These are phyloP conservation scores for Eurystomus glaucurus DNA, from an alignment of 2,797 vertebrate species.

Conservation along the genomic window DNA sequence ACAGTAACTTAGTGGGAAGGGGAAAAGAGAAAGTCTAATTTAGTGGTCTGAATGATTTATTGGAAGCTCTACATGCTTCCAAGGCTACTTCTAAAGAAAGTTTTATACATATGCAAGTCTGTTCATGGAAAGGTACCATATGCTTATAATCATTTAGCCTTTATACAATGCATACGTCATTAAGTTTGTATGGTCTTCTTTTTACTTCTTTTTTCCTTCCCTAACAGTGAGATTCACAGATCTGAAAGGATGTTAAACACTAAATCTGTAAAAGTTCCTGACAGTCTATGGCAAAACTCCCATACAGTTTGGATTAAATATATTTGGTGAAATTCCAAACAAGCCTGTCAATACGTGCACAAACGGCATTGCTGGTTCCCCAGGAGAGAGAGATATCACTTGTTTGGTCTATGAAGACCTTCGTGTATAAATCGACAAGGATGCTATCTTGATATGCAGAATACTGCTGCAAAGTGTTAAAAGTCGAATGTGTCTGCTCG, in stretches of 20 bases:
- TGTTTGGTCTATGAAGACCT: not conserved
- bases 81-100: slow-evolving; percentile 48
- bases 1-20: not conserved
- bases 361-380: not conserved
- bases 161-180: slow-evolving; percentile 39
- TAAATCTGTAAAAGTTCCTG: slow-evolving; percentile 45
- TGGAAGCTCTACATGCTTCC: slow-evolving; percentile 14
- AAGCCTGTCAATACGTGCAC: not conserved
- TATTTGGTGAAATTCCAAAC: slow-evolving; percentile 43
- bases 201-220: accelerated
- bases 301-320: slow-evolving; percentile 25
- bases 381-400: not conserved
- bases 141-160: slow-evolving; percentile 42
- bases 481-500: not conserved
- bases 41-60: slow-evolving; percentile 27
- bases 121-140: slow-evolving; percentile 59
- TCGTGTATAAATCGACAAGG: not conserved
- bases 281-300: slow-evolving; percentile 55
- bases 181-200: not conserved
- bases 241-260: slow-evolving; percentile 40
- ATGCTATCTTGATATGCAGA: slow-evolving; percentile 4
- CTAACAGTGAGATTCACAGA: slow-evolving; percentile 42
- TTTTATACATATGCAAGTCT: slow-evolving; percentile 50
- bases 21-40: slow-evolving; percentile 3
- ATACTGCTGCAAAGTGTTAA: not conserved